Evolutionary conservation across 2,797 vertebrate species (phyloP).

Genomic region (Euthynnus affinis): DNA sequence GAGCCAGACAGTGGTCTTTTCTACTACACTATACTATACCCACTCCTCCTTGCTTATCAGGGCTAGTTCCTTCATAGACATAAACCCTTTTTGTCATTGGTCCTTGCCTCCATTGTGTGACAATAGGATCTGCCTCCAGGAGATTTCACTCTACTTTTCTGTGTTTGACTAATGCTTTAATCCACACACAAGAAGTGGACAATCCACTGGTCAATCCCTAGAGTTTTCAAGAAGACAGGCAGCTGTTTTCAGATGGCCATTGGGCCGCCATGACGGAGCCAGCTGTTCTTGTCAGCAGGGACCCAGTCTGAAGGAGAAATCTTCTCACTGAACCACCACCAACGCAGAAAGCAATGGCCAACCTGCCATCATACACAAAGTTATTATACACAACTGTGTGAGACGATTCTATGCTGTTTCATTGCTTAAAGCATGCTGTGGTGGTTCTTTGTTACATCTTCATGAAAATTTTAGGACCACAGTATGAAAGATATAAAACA

Average conservation of each 20-base stretch:
- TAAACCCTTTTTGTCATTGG: constrained; percentile 55
- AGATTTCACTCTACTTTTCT: constrained; percentile 51
- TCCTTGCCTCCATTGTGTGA: constrained; percentile 45
- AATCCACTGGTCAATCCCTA: constrained; percentile 55
- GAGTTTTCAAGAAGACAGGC: constrained; percentile 60
- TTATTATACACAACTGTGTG: constrained; percentile 28
- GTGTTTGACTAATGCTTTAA: constrained; percentile 57
- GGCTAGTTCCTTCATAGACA: constrained; percentile 47
- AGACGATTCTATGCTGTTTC: constrained; percentile 1
- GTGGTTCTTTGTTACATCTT: background rate
- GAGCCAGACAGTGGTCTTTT: constrained; percentile 52
- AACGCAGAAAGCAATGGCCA: constrained; percentile 10
- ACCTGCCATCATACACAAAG: constrained; percentile 4
- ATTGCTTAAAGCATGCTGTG: background rate
- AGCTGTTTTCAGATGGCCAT: constrained; percentile 47
- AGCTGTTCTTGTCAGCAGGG: constrained; percentile 59
- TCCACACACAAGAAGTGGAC: constrained; percentile 57
- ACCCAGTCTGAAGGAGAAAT: constrained; percentile 44
- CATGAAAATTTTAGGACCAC: background rate
- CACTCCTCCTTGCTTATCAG: constrained; percentile 41
- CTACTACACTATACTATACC: constrained; percentile 21
- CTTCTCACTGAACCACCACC: constrained; percentile 28
- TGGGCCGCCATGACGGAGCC: constrained; percentile 43
- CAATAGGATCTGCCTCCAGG: constrained; percentile 46
- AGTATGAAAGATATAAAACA: background rate